Conservation (phyloP, 2,797 vertebrate genomes). For the Argentina silus region DNA sequence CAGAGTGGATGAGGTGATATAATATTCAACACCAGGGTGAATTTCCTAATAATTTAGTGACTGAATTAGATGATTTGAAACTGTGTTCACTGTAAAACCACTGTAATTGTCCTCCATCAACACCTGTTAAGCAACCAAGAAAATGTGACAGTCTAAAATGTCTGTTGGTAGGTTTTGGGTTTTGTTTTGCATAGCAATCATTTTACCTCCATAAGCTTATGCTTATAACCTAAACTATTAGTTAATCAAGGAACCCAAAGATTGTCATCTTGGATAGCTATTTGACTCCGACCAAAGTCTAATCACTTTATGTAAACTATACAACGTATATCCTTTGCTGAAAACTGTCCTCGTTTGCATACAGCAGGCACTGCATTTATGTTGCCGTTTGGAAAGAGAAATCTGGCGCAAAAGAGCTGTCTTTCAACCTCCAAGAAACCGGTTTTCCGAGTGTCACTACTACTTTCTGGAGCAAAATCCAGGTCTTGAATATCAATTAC, state of each 20-base stretch:
- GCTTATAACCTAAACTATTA: no score
- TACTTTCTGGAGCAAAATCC: slow-evolving; percentile 47
- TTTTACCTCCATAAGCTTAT: no score
- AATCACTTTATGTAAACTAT: background rate
- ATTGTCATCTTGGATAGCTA: slow-evolving; percentile 20
- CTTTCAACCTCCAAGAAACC: slow-evolving; percentile 39
- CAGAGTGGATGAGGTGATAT: no score
- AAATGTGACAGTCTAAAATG: no score
- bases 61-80: no score
- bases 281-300: background rate
- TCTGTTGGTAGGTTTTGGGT: no score
- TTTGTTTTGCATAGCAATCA: no score
- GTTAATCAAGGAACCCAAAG: background rate
- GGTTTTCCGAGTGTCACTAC: slow-evolving; percentile 31
- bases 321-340: slow-evolving; percentile 16
- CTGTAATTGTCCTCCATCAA: no score
- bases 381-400: slow-evolving; percentile 42
- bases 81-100: no score
- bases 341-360: slow-evolving; percentile 42
- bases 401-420: slow-evolving; percentile 19
- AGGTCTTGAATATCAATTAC: slow-evolving; percentile 11
- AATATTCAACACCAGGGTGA: no score
- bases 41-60: no score
- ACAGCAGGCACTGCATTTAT: slow-evolving; percentile 25
- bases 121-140: background rate